Evolutionary conservation across 2,113 vertebrate species (phyloP), one percentile per base, ranked within the genome.

Genomic region (Balaeniceps rex): DNA sequence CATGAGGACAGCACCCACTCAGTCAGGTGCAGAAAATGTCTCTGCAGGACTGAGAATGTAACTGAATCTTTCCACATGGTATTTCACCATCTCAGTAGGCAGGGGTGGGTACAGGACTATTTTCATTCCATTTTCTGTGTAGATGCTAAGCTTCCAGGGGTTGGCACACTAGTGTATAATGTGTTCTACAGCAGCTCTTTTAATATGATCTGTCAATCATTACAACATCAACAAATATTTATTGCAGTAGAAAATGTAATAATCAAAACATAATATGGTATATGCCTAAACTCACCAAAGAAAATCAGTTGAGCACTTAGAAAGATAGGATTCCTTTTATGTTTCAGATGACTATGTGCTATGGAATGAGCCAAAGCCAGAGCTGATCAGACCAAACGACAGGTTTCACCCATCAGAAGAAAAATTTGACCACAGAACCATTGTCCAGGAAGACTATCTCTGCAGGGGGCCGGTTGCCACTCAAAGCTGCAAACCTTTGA

Each of bases 321-420:
- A 26, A n/a, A n/a, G n/a, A n/a, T 51, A 46, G n/a, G 55, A 69
- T 42, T 92, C 12, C 63, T 68, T 42, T 95, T 97, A 85, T 3
- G 46, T 98, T 98, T 90, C 95, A 99, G 98, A 80, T 63, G 97
- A 98, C 80, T 99, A 97, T 64, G 72, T 96, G 82, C 88, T 78
- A 15, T 98, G 98, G 98, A 96, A 94, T 54, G 57, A 79, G 58
- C 81, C 87, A 14, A 98, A 72, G 94, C 70, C 63, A 14, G 93
- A 98, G 28, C 40, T 83, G 2, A 83, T 87, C n/a, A 97, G 87
- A 77, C 92, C 91, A 7, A 40, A 54, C 0, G 9, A 66, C 18
- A 54, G 83, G 15, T 98, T 93, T 94, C 25, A 4, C 12, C 91
- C 95, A 22, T 57, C 86, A 42, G 87, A 96, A 25, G 65, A 85